Evolutionary conservation across 1,140 invertebrate species (phyloP).

Genomic region (Epicauta chinensis): DNA sequence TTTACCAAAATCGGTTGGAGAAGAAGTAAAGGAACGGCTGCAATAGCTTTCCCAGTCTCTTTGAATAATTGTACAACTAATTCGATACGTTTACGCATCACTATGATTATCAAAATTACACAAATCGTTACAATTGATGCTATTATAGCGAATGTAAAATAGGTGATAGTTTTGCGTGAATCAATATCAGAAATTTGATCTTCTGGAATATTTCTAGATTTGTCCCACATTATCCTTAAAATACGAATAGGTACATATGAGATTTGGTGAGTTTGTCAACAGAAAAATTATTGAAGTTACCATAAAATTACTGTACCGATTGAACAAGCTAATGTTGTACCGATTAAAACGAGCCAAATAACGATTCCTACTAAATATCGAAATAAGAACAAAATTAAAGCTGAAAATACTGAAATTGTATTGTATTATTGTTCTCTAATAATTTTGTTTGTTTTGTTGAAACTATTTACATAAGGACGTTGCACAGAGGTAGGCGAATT

Average conservation of each 20-base stretch:
- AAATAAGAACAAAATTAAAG: slow-evolving; percentile 55
- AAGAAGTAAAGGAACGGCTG: slow-evolving; percentile 63
- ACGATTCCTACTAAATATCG: slow-evolving; percentile 56
- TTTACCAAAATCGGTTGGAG: slow-evolving; percentile 68
- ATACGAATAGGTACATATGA: neutral
- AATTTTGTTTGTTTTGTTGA: neutral
- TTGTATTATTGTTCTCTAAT: neutral
- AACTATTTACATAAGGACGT: slow-evolving; percentile 54
- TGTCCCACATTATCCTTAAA: slow-evolving; percentile 26
- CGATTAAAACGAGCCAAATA: slow-evolving; percentile 61
- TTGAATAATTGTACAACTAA: slow-evolving; percentile 65
- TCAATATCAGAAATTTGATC: slow-evolving; percentile 17
- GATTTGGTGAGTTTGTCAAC: too few species aligned
- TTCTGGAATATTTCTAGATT: slow-evolving; percentile 13
- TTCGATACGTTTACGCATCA: slow-evolving; percentile 65
- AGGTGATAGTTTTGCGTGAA: slow-evolving; percentile 34
- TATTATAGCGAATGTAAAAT: slow-evolving; percentile 53
- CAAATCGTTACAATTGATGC: slow-evolving; percentile 57
- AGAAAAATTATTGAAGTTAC: slow-evolving; percentile 44
- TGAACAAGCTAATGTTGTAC: slow-evolving; percentile 52
- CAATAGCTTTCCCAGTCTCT: slow-evolving; percentile 69
- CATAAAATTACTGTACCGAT: slow-evolving; percentile 60
- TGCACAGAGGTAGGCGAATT: slow-evolving; percentile 55
- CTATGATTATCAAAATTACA: slow-evolving; percentile 59
- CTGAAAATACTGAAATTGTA: slow-evolving; percentile 49